Conservation (phyloP, 2,888 invertebrate genomes). For the Myopa tessellatipennis region DNA sequence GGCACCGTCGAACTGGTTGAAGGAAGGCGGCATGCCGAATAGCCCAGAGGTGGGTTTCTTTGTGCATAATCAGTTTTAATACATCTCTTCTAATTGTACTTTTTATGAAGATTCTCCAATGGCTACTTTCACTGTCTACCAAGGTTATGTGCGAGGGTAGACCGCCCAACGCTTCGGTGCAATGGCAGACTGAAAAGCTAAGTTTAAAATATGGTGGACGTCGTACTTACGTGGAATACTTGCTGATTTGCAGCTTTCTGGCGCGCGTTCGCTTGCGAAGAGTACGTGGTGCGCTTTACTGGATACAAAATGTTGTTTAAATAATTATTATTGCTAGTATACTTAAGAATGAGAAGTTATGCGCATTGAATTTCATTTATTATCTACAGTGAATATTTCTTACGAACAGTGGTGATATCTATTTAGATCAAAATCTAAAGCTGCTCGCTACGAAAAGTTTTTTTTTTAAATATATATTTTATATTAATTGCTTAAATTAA, state of each 20-base stretch:
- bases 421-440: too few relatives aligned
- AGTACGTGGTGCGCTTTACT: constrained; percentile 74
- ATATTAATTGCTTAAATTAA: too few relatives aligned
- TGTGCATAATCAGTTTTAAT: neutral
- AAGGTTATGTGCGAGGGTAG: constrained; percentile 78
- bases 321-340: neutral
- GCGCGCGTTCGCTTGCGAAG: constrained; percentile 73
- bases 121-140: constrained; percentile 79
- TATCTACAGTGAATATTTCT: too few relatives aligned
- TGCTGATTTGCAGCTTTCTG: constrained; percentile 78
- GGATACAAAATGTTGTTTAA: constrained; percentile 71
- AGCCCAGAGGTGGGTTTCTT: constrained; percentile 72
- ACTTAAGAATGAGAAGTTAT: too few relatives aligned
- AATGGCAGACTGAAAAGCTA: constrained; percentile 30
- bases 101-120: constrained; percentile 75
- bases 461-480: too few relatives aligned
- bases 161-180: constrained; percentile 44
- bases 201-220: constrained; percentile 65
- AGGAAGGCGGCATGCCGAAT: constrained; percentile 70
- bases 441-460: too few relatives aligned
- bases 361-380: too few relatives aligned
- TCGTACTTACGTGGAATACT: constrained; percentile 78
- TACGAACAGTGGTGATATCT: too few relatives aligned
- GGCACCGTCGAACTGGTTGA: constrained; percentile 80
- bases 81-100: neutral